A percentile compares a stretch with the other conserved stretches of the same genome.
Evolutionary conservation across 30 jellyfish, hydroid and myxozoan species (phyloP).

Genomic region (Euphysa ruthae): DNA sequence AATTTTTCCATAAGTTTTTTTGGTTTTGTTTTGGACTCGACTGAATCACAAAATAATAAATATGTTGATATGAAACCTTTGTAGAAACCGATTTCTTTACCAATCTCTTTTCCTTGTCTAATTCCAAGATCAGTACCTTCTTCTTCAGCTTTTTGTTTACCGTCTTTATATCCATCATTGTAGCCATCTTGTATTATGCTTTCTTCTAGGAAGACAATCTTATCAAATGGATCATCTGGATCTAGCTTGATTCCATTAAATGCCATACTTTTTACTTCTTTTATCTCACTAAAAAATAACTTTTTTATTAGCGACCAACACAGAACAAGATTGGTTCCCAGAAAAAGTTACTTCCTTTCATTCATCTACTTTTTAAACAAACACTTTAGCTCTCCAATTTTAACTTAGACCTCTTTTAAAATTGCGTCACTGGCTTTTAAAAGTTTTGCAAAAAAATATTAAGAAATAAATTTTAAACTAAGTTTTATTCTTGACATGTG

Average conservation of each 20-base stretch:
- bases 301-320: no score
- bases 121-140: constrained; percentile 17
- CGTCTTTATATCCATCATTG: constrained; percentile 17
- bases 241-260: constrained; percentile 7
- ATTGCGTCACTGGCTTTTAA: no score
- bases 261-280: no score
- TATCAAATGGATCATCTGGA: constrained; percentile 43
- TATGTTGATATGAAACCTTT: constrained; percentile 19
- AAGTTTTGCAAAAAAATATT: no score
- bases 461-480: no score
- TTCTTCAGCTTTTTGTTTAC: not conserved
- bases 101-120: constrained; percentile 23
- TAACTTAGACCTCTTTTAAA: no score
- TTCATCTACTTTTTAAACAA: no score
- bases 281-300: no score
- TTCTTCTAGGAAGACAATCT: constrained; percentile 23
- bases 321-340: no score
- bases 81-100: constrained; percentile 37
- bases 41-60: not conserved
- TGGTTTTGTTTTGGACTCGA: not conserved
- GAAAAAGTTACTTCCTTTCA: no score
- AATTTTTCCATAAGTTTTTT: not conserved
- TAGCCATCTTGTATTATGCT: constrained; percentile 19
- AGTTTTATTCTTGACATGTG: no score
- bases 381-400: no score